Evolutionary conservation across 2,797 vertebrate species (phyloP).

Genomic region (Heliangelus exortis): DNA sequence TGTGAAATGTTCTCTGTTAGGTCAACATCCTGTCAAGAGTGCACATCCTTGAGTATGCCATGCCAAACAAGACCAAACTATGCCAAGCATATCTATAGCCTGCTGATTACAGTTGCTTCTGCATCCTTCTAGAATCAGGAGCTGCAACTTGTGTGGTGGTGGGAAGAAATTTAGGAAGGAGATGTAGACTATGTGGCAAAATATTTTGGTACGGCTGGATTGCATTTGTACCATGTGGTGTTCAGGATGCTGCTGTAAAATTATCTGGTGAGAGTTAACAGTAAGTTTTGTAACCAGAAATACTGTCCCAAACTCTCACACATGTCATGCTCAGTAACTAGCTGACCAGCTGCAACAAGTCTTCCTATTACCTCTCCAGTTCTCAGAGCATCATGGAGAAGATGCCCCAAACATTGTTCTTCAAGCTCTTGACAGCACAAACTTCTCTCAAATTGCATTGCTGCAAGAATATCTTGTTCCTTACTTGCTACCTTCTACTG

Average conservation of each 20-base stretch:
- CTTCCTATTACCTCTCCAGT: background rate
- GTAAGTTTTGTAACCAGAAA: background rate
- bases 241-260: background rate
- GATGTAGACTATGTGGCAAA: background rate
- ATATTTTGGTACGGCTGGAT: background rate
- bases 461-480: background rate
- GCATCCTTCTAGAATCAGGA: background rate
- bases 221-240: background rate
- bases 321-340: background rate
- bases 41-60: background rate
- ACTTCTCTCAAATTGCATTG: background rate
- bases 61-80: background rate
- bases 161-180: background rate
- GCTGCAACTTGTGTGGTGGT: background rate
- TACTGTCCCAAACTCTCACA: background rate
- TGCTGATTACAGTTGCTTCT: background rate
- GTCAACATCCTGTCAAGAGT: background rate
- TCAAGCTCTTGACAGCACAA: background rate
- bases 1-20: background rate
- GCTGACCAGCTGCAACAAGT: background rate
- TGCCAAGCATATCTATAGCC: background rate
- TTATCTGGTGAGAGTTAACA: background rate
- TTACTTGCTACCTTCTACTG: background rate
- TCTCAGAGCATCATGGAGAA: background rate
- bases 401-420: background rate